Conservation (phyloP, 2,797 vertebrate genomes). For the Scolopax rusticola region DNA sequence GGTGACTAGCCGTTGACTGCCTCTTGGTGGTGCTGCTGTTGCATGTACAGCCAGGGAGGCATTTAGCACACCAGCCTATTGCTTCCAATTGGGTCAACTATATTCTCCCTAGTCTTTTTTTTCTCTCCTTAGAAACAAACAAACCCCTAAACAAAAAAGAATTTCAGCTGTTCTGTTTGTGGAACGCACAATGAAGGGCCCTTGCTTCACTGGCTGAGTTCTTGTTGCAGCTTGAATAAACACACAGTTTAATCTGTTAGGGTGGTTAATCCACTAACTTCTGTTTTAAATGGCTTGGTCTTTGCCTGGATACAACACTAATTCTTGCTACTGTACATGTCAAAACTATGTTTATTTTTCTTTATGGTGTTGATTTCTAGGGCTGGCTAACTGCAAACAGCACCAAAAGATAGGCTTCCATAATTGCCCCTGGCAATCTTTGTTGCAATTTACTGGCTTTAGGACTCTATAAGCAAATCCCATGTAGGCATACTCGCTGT, state of each 20-base stretch:
- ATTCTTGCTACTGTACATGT: slow-evolving; percentile 22
- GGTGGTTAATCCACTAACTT: slow-evolving; percentile 1
- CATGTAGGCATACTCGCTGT: background rate
- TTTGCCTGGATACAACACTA: background rate
- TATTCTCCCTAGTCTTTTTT: background rate
- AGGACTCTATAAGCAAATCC: background rate
- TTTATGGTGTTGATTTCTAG: slow-evolving; percentile 3
- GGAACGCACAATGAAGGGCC: background rate
- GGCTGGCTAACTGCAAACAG: background rate
- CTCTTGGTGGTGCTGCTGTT: slow-evolving; percentile 71
- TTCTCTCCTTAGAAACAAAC: background rate
- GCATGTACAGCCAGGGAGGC: background rate
- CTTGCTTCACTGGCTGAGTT: background rate
- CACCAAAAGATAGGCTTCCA: background rate
- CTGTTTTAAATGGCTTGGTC: slow-evolving; percentile 5
- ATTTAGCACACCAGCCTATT: background rate
- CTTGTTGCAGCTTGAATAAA: background rate
- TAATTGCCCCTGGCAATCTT: background rate
- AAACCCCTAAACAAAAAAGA: slow-evolving; percentile 4
- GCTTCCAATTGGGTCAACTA: slow-evolving; percentile 57
- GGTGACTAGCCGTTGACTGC: fast-evolving
- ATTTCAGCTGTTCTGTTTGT: background rate
- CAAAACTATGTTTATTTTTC: slow-evolving; percentile 40
- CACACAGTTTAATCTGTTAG: background rate
- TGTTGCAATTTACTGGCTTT: background rate